These are phyloP conservation scores for Emydura subglobosa DNA, from an alignment of 2,113 vertebrate species.

Conservation along the genomic window DNA sequence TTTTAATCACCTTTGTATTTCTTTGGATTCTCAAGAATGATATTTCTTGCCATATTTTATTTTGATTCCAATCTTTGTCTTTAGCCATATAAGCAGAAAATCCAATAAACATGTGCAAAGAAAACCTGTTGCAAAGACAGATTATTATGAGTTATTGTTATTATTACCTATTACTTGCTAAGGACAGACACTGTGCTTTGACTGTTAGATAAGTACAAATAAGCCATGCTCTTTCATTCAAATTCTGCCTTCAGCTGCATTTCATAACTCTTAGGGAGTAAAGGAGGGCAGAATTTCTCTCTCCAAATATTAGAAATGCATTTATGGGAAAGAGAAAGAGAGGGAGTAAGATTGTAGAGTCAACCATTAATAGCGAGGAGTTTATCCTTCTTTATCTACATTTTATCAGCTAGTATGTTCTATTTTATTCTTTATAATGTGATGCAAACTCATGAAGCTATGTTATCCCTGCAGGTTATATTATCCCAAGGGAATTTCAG, in stretches of 20 bases:
- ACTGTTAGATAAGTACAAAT: not conserved
- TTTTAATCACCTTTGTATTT: not conserved
- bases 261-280: constrained; percentile 18
- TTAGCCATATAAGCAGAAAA: not conserved
- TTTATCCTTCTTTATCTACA: constrained; percentile 41
- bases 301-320: constrained; percentile 1
- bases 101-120: not conserved
- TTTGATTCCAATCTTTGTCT: not conserved
- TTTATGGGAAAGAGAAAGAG: not conserved
- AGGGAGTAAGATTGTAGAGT: not conserved
- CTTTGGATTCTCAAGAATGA: not conserved
- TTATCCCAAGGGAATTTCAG: constrained; percentile 55
- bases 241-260: constrained; percentile 45
- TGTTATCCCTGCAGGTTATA: constrained; percentile 18
- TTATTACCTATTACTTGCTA: not conserved
- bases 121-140: not conserved
- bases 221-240: constrained; percentile 37
- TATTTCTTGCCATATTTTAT: not conserved
- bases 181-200: not conserved
- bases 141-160: not conserved
- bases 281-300: constrained; percentile 28
- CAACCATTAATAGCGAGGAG: not conserved
- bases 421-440: constrained; percentile 55
- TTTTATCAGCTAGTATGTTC: constrained; percentile 49
- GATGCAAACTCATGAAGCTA: not conserved